Evolutionary conservation across 2,888 invertebrate species (phyloP).

Genomic region (Drepana falcataria): DNA sequence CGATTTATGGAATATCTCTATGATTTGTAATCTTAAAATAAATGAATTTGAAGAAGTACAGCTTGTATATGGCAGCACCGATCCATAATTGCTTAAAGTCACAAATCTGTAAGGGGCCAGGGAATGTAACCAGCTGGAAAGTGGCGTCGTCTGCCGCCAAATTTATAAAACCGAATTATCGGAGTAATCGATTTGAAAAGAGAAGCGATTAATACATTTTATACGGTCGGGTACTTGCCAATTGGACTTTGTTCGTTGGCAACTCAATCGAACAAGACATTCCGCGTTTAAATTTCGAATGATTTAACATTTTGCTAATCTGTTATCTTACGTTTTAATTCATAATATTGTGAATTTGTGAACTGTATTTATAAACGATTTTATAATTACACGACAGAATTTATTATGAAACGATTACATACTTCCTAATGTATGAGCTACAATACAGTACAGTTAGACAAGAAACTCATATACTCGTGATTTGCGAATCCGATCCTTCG

Average conservation of each 20-base stretch:
- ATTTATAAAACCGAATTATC: slow-evolving; percentile 50
- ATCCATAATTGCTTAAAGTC: neutral
- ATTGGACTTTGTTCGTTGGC: neutral
- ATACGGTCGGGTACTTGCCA: neutral
- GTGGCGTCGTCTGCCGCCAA: slow-evolving; percentile 33
- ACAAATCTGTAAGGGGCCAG: slow-evolving; percentile 10
- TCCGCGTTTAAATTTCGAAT: neutral
- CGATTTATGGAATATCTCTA: too few species aligned
- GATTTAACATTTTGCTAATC: neutral
- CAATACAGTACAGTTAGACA: too few species aligned
- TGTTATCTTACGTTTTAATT: neutral
- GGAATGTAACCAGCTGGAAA: slow-evolving; percentile 59
- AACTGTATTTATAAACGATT: too few species aligned
- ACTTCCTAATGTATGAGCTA: too few species aligned
- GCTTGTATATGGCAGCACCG: neutral
- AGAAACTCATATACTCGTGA: too few species aligned
- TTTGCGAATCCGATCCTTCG: too few species aligned
- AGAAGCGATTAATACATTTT: slow-evolving; percentile 3
- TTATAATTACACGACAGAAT: too few species aligned
- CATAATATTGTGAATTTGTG: too few species aligned
- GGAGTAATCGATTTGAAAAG: slow-evolving; percentile 19
- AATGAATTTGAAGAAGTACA: too few species aligned
- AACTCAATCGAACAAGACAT: neutral
- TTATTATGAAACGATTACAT: too few species aligned
- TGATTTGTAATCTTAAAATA: too few species aligned